These are phyloP conservation scores for Chamaea fasciata DNA, from an alignment of 2,113 vertebrate genomes.

Conservation along the genomic window DNA sequence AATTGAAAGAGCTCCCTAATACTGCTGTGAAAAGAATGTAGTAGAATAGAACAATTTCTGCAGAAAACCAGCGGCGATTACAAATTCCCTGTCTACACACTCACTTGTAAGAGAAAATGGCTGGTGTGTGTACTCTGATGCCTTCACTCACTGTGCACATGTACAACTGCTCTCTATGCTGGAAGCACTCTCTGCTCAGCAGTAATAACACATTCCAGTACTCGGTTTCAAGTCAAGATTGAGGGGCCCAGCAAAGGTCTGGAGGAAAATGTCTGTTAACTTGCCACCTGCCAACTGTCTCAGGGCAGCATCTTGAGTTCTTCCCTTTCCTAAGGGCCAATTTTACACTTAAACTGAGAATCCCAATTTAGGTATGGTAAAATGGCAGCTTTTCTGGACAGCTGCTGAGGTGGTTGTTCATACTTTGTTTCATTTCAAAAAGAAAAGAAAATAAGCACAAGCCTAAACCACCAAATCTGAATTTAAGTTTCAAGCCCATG, in stretches of 20 bases:
- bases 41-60: background rate
- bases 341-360: background rate
- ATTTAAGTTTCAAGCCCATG: background rate
- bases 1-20: constrained; percentile 9
- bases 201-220: background rate
- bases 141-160: background rate
- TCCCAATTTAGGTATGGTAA: background rate
- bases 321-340: background rate
- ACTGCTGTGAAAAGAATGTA: background rate
- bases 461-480: background rate
- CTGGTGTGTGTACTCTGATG: background rate
- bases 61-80: background rate
- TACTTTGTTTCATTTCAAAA: background rate
- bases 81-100: background rate
- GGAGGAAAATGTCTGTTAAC: background rate
- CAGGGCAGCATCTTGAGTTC: background rate
- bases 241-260: background rate
- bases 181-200: background rate
- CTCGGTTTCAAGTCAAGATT: background rate
- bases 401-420: background rate
- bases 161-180: background rate
- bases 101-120: background rate
- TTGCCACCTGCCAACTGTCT: background rate
- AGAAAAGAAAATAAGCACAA: background rate
- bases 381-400: background rate